Conservation (phyloP, 1,140 invertebrate species). For the Eumeta japonica region DNA sequence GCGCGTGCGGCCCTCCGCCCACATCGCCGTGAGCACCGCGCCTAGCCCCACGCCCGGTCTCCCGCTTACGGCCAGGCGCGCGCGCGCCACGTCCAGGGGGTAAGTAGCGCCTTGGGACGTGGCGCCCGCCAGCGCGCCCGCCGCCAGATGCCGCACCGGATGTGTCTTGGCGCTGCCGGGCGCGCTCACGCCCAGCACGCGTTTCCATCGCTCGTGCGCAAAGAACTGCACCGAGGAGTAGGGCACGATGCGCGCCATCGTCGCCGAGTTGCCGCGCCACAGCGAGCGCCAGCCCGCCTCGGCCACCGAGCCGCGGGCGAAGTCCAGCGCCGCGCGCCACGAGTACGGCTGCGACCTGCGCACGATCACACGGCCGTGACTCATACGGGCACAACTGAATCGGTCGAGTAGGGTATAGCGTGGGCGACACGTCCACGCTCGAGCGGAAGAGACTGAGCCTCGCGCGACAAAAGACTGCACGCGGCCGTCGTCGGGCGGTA, state of each 20-base stretch:
- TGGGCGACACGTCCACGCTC: background rate
- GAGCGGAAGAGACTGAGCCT: background rate
- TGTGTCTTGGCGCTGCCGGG: slow-evolving; percentile 55
- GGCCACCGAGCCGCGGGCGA: slow-evolving; percentile 70
- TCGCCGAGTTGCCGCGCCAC: slow-evolving; percentile 97
- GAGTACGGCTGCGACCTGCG: slow-evolving; percentile 74
- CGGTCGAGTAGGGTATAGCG: background rate
- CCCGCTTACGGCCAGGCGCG: slow-evolving; percentile 97
- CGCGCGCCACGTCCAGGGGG: slow-evolving; percentile 93
- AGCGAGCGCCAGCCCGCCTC: slow-evolving; percentile 79
- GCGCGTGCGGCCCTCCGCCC: no score
- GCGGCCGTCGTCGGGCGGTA: slow-evolving; percentile 2
- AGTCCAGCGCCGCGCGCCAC: slow-evolving; percentile 72
- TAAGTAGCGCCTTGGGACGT: slow-evolving; percentile 94
- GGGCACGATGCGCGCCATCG: slow-evolving; percentile 94
- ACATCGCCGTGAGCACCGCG: slow-evolving; percentile 88
- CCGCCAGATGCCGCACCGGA: slow-evolving; percentile 26
- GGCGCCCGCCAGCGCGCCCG: slow-evolving; percentile 90
- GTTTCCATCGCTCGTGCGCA: slow-evolving; percentile 95
- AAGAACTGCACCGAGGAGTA: slow-evolving; percentile 98
- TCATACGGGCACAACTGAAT: background rate
- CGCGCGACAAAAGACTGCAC: background rate
- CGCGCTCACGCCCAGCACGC: slow-evolving; percentile 71
- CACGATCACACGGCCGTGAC: slow-evolving; percentile 2
- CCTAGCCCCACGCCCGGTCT: slow-evolving; percentile 59